Base-by-base conservation (phyloP, 2,888 invertebrate species). In the Elaeidobius kamerunicus region DNA sequence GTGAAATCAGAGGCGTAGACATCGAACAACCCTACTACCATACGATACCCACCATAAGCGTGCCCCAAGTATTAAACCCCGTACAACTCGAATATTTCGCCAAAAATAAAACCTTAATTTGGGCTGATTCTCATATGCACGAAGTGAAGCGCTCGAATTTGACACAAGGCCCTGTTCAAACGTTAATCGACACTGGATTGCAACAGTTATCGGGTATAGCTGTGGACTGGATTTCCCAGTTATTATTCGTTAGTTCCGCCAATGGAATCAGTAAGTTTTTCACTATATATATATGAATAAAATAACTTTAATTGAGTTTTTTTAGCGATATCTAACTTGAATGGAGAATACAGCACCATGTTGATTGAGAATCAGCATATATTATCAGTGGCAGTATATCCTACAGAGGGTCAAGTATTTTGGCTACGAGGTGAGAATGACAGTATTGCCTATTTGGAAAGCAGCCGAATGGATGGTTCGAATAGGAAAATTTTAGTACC, bases 31-130 rank as follows among this genome's bases (percentile, higher is more conserved):
- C 88, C 2, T 81, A 82, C 68, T 85, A 83, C 71, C 86, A 86
- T 68, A 85, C 88, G 34, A 88, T 91, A 62, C 91, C 93, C 7
- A 86, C 91, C 15, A 84, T 92, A 59, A 83, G 87, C 52, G 75
- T 82, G 39, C 83, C 86, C 23, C 78, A 84, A 72, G 83, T 88
- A 7, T 75, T 85, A 57, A 78, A 81, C 59, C 88, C 90, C 6
- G 77, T 81, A 43, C 80, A 84, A 61, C 75, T 92, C 51, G 87
- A 88, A 65, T 85, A 82, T 66, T 76, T 83, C 46, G 81, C 86
- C 1, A 77, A 75, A 46, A 79, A 80, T 57, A 80, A 79, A 60
- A 78, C 81, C 45, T 74, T 91, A 50, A 91, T 83, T 75, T 91
- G 91, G 91, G 82, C 86, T 0, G 89, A 89, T 70, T 77, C 80